A percentile compares a stretch with the other conserved stretches of the same genome.
These are phyloP conservation scores for Oxyteleia sp. DNA, from an alignment of 2,888 invertebrate species.

Conservation along the genomic window DNA sequence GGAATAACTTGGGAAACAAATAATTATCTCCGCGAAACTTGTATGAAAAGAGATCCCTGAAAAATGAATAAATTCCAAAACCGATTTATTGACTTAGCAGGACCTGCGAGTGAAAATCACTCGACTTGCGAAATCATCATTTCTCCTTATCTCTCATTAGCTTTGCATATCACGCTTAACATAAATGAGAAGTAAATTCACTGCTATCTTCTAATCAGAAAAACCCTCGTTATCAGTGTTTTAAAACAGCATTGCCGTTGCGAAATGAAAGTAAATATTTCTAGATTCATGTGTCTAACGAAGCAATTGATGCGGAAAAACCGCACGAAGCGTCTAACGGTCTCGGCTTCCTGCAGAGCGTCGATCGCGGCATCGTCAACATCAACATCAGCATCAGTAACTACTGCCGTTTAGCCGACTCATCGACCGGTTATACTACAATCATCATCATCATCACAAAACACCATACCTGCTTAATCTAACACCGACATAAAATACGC, in stretches of 20 bases:
- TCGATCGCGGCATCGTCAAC: constrained; percentile 43
- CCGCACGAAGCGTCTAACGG: constrained; percentile 61
- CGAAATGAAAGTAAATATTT: constrained; percentile 45
- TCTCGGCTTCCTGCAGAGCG: constrained; percentile 58
- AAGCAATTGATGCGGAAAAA: constrained; percentile 67
- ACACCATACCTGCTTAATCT: constrained; percentile 62
- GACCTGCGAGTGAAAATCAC: background rate
- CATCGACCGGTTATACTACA: constrained; percentile 72
- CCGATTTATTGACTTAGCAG: background rate
- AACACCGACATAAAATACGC: constrained; percentile 60
- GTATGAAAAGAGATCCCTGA: background rate
- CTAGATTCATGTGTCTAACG: constrained; percentile 52
- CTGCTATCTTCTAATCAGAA: background rate
- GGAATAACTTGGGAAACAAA: constrained; percentile 16
- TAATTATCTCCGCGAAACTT: background rate
- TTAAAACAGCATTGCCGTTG: constrained; percentile 3
- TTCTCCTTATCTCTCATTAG: constrained; percentile 17
- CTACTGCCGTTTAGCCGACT: constrained; percentile 66
- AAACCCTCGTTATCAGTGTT: background rate
- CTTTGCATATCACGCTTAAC: constrained; percentile 30
- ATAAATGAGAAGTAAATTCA: constrained; percentile 31
- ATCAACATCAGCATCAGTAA: constrained; percentile 60
- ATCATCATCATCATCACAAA: too few species aligned
- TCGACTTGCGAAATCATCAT: background rate
- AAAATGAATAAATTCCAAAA: constrained; percentile 3